Conservation (phyloP, 2,113 vertebrate genomes). For the Mustelus asterias region DNA sequence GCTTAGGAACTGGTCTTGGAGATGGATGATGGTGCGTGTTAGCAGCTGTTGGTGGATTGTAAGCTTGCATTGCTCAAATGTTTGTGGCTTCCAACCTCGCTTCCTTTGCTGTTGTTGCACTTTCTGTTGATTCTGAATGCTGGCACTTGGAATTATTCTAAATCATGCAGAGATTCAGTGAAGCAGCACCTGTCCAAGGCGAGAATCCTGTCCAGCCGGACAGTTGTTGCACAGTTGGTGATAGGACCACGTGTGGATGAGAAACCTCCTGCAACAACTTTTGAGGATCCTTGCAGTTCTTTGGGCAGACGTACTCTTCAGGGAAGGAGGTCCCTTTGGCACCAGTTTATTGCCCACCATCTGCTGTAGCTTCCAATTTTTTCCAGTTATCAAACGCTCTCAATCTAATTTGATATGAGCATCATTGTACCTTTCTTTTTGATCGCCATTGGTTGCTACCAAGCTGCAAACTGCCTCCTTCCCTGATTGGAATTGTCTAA, state of each 20-base stretch:
- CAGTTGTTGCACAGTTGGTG: background rate
- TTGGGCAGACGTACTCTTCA: background rate
- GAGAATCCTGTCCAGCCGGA: background rate
- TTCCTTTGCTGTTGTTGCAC: background rate
- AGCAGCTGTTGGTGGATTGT: background rate
- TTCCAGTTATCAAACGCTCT: background rate
- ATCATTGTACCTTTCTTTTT: background rate
- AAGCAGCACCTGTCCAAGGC: background rate
- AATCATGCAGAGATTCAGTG: background rate
- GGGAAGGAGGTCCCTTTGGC: background rate
- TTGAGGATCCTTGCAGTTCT: background rate
- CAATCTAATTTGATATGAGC: background rate
- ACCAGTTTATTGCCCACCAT: background rate
- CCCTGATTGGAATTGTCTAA: background rate
- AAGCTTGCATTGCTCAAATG: background rate
- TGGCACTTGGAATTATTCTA: background rate
- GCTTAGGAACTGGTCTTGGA: background rate
- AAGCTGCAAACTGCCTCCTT: background rate
- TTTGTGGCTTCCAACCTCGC: constrained; percentile 9
- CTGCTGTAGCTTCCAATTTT: background rate
- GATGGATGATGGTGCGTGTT: background rate
- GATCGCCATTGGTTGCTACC: background rate
- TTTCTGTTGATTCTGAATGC: background rate
- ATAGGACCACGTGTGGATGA: background rate
- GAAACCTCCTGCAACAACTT: background rate